These are phyloP conservation scores for silkworm (Bombyx mori) DNA, from an alignment of 1,140 invertebrate genomes.

Conservation along the genomic window DNA sequence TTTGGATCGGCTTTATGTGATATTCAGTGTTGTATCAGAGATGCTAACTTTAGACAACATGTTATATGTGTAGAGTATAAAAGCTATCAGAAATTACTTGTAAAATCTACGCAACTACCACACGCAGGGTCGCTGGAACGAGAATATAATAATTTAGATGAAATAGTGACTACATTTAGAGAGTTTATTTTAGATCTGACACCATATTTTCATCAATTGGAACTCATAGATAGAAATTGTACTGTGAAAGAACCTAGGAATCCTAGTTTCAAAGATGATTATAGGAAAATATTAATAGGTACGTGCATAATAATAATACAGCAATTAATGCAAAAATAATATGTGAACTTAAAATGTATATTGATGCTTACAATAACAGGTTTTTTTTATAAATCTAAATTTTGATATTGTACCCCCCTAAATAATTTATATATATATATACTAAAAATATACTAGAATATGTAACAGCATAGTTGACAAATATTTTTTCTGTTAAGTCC, in stretches of 20 bases:
- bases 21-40: constrained; percentile 34
- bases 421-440: too few relatives aligned
- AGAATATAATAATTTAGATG: constrained; percentile 32
- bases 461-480: too few relatives aligned
- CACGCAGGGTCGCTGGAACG: constrained; percentile 28
- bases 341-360: background rate
- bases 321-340: too few relatives aligned
- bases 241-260: constrained; percentile 41
- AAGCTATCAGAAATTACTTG: constrained; percentile 27
- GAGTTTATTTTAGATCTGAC: constrained; percentile 28
- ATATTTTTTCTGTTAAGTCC: too few relatives aligned
- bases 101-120: constrained; percentile 29
- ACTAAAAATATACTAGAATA: too few relatives aligned
- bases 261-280: constrained; percentile 44
- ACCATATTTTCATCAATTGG: constrained; percentile 42
- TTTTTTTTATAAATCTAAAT: background rate
- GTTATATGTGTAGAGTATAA: constrained; percentile 35
- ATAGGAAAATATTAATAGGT: constrained; percentile 46
- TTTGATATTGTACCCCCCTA: too few relatives aligned
- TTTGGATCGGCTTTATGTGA: constrained; percentile 47
- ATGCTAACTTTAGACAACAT: constrained; percentile 28
- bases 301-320: background rate
- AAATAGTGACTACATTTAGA: constrained; percentile 28
- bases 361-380: background rate
- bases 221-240: constrained; percentile 39